phyloP scores from a whole-genome alignment of 2,797 vertebrate species.

The Siniperca undulata region DNA sequence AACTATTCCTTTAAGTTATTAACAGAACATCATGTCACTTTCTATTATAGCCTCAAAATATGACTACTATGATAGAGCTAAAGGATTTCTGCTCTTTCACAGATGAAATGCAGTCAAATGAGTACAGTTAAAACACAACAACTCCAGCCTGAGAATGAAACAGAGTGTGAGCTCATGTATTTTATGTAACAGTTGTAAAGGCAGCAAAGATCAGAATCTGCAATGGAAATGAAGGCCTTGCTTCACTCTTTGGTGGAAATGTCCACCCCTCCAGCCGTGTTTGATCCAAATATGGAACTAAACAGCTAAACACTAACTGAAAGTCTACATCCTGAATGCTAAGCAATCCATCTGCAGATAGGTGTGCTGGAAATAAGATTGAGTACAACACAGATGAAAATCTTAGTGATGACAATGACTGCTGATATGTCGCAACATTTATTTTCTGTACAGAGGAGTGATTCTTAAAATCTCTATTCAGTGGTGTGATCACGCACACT shows the following conservation, averaged over 20 bases:
- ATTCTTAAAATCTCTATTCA: neutral
- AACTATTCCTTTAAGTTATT: slow-evolving; percentile 8
- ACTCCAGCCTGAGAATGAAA: slow-evolving; percentile 42
- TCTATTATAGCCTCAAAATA: neutral
- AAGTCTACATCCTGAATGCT: slow-evolving; percentile 57
- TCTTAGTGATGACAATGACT: slow-evolving; percentile 23
- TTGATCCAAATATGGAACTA: slow-evolving; percentile 76
- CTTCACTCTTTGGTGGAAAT: slow-evolving; percentile 48
- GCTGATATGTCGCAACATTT: slow-evolving; percentile 17
- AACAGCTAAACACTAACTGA: slow-evolving; percentile 39
- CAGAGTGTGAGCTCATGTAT: slow-evolving; percentile 43
- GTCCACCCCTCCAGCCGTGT: slow-evolving; percentile 61
- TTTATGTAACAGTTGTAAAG: slow-evolving; percentile 69
- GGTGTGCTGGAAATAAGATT: neutral
- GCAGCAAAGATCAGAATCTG: slow-evolving; percentile 70
- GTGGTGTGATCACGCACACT: slow-evolving; percentile 14
- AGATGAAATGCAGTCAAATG: neutral
- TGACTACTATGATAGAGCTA: neutral
- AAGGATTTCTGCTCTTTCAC: slow-evolving; percentile 3
- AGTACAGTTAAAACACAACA: slow-evolving; percentile 14
- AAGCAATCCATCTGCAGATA: slow-evolving; percentile 44
- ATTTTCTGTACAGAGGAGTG: slow-evolving; percentile 1
- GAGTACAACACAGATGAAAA: slow-evolving; percentile 13
- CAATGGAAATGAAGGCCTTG: slow-evolving; percentile 70
- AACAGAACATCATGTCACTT: neutral